Percentiles rank a stretch among this genome's conserved stretches.
Conservation (phyloP, 2,113 vertebrate genomes). For the Dromaius novaehollandiae region DNA sequence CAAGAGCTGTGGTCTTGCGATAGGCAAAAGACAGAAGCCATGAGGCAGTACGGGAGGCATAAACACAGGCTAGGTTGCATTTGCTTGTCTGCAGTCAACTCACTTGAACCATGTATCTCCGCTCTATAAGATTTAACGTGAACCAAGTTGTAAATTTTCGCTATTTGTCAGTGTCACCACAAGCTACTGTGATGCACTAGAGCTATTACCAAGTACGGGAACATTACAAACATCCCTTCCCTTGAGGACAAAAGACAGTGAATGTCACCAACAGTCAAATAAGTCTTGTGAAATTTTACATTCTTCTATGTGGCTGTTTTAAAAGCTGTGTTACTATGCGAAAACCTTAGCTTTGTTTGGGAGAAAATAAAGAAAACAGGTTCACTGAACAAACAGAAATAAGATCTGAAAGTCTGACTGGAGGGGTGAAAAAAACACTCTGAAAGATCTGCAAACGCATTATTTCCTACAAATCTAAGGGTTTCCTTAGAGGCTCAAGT, state of each 20-base stretch:
- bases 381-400: not conserved
- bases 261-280: not conserved
- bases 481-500: not conserved
- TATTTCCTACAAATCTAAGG: not conserved
- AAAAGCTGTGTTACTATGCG: not conserved
- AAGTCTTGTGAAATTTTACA: not conserved
- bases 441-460: not conserved
- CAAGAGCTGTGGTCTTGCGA: not conserved
- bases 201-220: not conserved
- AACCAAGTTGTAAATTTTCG: not conserved
- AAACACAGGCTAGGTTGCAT: not conserved
- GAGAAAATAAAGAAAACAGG: not conserved
- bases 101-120: not conserved
- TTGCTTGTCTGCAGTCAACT: not conserved
- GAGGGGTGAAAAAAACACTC: not conserved
- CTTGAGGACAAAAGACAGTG: not conserved
- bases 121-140: not conserved
- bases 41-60: fast-evolving
- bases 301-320: not conserved
- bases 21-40: not conserved
- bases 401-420: not conserved
- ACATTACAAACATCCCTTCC: not conserved
- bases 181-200: not conserved
- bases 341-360: not conserved
- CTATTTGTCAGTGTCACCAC: not conserved